Percentiles rank a stretch among this genome's conserved stretches.
Conservation (phyloP, 2,797 vertebrate species). For the Esox masquinongy region DNA sequence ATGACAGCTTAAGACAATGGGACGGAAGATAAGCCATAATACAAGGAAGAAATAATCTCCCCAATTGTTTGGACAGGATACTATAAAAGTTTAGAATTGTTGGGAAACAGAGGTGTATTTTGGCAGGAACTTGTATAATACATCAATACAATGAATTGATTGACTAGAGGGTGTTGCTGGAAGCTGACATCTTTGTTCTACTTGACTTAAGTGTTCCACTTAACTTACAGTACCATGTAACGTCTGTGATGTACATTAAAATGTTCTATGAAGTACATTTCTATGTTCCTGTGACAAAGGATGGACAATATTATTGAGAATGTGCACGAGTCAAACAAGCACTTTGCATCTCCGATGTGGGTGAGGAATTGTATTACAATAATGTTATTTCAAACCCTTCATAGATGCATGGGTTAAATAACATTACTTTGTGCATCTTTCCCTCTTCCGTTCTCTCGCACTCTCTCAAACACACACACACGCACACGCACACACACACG, state of each 20-base stretch:
- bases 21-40: slow-evolving; percentile 62
- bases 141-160: slow-evolving; percentile 4
- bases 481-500: slow-evolving; percentile 9
- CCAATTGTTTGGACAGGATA: neutral
- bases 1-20: slow-evolving; percentile 27
- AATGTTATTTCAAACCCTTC: slow-evolving; percentile 24
- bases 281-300: too few relatives aligned
- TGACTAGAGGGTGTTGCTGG: slow-evolving; percentile 1
- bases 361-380: slow-evolving; percentile 32
- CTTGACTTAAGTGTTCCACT: slow-evolving; percentile 9
- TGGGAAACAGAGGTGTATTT: neutral
- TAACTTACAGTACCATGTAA: neutral
- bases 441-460: slow-evolving; percentile 22
- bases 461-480: neutral
- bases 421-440: neutral
- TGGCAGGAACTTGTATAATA: neutral
- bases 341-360: slow-evolving; percentile 15
- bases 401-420: slow-evolving; percentile 19
- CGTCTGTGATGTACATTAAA: slow-evolving; percentile 2
- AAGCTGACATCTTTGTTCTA: slow-evolving; percentile 14
- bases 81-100: slow-evolving; percentile 1
- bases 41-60: slow-evolving; percentile 1
- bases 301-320: neutral
- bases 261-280: neutral
- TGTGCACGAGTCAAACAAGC: slow-evolving; percentile 18